Evolutionary conservation across 2,113 vertebrate genomes (phyloP).

Genomic region (Dryoscopus gambensis): DNA sequence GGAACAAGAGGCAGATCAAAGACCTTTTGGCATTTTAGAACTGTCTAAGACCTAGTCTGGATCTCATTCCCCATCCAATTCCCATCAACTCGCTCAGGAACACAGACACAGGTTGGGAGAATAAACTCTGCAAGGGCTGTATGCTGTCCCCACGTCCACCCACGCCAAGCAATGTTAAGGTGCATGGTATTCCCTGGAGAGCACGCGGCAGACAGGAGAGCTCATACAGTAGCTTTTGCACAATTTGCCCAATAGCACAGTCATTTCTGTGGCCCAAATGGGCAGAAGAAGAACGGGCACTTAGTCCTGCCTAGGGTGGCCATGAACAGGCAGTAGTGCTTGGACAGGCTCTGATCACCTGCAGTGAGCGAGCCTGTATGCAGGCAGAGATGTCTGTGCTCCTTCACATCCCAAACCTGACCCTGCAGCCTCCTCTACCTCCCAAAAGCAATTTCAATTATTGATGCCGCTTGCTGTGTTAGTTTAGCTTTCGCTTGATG

Average conservation of each 20-base stretch:
- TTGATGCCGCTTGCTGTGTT: conserved; percentile 36
- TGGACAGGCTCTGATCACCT: not conserved
- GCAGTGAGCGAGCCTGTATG: not conserved
- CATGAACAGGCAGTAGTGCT: not conserved
- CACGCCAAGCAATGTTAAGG: not conserved
- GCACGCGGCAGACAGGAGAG: not conserved
- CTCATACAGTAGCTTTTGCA: not conserved
- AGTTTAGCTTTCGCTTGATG: not conserved
- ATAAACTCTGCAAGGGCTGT: not conserved
- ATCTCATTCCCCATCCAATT: not conserved
- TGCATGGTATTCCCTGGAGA: not conserved
- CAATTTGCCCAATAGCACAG: not conserved
- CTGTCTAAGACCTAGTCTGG: not conserved
- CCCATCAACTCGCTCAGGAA: not conserved
- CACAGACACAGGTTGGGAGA: not conserved
- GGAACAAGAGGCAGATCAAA: not conserved
- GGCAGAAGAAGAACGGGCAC: not conserved
- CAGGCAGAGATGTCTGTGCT: not conserved
- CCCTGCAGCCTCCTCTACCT: not conserved
- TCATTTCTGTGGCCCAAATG: not conserved
- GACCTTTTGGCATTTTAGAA: not conserved
- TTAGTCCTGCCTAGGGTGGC: not conserved
- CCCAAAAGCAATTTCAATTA: conserved; percentile 6
- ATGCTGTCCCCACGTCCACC: not conserved
- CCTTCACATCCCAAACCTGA: not conserved